phyloP scores from a whole-genome alignment of 1,140 invertebrate genomes.

The Pentalonia nigronervosa region DNA sequence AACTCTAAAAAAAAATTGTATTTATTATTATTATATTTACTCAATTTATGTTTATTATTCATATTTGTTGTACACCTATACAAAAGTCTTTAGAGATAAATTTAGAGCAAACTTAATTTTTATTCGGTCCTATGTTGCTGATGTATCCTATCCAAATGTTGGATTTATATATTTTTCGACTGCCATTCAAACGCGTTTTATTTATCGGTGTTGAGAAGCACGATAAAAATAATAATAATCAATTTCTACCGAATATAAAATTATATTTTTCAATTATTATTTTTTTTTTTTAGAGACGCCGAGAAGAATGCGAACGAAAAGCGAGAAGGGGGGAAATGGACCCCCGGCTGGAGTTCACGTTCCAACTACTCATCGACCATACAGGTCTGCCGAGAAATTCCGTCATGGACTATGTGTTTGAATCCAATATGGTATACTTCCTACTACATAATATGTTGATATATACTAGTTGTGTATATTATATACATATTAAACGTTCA shows the following conservation, averaged over 20 bases:
- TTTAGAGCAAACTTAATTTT: neutral
- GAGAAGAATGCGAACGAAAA: conserved; percentile 89
- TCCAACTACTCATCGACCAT: conserved; percentile 83
- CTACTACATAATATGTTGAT: neutral
- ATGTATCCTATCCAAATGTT: no score
- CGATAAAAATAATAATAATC: neutral
- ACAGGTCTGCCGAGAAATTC: conserved; percentile 79
- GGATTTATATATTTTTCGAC: no score
- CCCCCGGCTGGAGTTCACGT: conserved; percentile 85
- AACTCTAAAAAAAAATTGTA: neutral
- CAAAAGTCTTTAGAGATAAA: neutral
- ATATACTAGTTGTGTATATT: neutral
- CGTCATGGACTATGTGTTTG: conserved; percentile 88
- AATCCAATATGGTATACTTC: conserved; percentile 78
- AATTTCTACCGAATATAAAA: no score
- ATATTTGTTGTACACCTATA: neutral
- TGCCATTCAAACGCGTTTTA: no score
- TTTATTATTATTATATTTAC: neutral
- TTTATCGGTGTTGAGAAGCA: neutral
- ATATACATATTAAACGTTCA: no score
- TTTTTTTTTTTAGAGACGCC: conserved; percentile 70
- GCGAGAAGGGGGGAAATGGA: conserved; percentile 88
- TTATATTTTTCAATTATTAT: neutral
- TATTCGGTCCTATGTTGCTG: no score
- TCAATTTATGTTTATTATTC: neutral